Conservation (phyloP, 2,888 invertebrate genomes). For the Autographa gamma region DNA sequence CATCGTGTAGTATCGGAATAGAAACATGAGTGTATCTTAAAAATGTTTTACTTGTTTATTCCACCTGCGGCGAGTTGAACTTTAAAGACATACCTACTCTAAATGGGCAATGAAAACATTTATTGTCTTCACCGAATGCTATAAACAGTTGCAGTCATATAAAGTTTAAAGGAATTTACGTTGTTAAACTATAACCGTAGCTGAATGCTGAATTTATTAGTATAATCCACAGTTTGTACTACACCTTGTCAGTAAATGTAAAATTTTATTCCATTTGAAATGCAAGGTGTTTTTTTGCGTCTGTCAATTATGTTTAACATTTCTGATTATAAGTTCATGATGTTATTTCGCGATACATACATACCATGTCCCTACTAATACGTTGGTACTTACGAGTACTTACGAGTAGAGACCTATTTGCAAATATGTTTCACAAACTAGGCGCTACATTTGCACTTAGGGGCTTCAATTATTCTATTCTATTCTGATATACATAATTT, state of each 20-base stretch:
- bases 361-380: too few relatives aligned
- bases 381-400: too few relatives aligned
- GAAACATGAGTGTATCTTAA: slow-evolving; percentile 55
- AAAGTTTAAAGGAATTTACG: not conserved
- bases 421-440: too few relatives aligned
- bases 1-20: slow-evolving; percentile 65
- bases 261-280: slow-evolving; percentile 5
- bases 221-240: not conserved
- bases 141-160: not conserved
- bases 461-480: too few relatives aligned
- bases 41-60: slow-evolving; percentile 35
- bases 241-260: not conserved
- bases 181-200: not conserved
- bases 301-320: not conserved
- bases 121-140: not conserved
- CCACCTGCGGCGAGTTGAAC: slow-evolving; percentile 49
- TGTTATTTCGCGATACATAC: not conserved
- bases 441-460: too few relatives aligned
- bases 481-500: too few relatives aligned
- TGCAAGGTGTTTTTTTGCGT: not conserved
- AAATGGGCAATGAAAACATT: not conserved
- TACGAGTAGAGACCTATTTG: too few relatives aligned
- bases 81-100: slow-evolving; percentile 20
- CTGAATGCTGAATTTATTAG: not conserved
- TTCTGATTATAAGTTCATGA: not conserved